Evolutionary conservation across 2,888 invertebrate species (phyloP).

Genomic region (Chromoteleia sp.): DNA sequence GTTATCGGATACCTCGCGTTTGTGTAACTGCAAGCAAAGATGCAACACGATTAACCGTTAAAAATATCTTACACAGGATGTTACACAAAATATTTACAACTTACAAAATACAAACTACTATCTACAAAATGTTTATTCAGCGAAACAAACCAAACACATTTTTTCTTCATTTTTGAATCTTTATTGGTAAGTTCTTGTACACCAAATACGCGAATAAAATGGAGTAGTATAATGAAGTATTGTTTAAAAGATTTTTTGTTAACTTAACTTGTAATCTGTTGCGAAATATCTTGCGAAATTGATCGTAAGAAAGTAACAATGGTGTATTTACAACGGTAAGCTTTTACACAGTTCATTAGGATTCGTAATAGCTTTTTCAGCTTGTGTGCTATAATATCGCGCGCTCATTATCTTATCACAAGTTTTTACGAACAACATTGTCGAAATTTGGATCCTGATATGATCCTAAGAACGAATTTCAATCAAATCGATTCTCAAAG

Average conservation of each 20-base stretch:
- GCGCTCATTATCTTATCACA: constrained; percentile 32
- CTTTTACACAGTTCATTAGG: not conserved
- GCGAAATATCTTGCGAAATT: too few relatives aligned
- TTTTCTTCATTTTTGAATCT: too few relatives aligned
- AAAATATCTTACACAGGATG: constrained; percentile 46
- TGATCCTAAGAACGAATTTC: constrained; percentile 69
- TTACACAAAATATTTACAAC: constrained; percentile 36
- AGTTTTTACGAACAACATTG: constrained; percentile 33
- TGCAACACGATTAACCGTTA: constrained; percentile 54
- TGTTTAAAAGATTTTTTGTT: too few relatives aligned
- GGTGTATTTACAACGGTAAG: not conserved
- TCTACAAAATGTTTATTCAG: not conserved
- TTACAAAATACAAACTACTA: constrained; percentile 6
- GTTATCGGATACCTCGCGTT: constrained; percentile 63
- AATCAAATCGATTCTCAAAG: constrained; percentile 79
- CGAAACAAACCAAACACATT: too few relatives aligned
- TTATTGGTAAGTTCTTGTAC: too few relatives aligned
- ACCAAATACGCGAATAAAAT: too few relatives aligned
- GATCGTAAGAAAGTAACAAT: too few relatives aligned
- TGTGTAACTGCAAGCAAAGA: constrained; percentile 54
- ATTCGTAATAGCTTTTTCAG: not conserved
- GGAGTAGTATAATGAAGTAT: too few relatives aligned
- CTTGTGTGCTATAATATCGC: constrained; percentile 1
- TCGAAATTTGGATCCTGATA: constrained; percentile 49
- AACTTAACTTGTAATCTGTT: too few relatives aligned